Evolutionary conservation across 92 coral and sea anemone genomes (phyloP), one percentile per base, ranked within the genome.

Genomic region (Epizoanthus ramosus): DNA sequence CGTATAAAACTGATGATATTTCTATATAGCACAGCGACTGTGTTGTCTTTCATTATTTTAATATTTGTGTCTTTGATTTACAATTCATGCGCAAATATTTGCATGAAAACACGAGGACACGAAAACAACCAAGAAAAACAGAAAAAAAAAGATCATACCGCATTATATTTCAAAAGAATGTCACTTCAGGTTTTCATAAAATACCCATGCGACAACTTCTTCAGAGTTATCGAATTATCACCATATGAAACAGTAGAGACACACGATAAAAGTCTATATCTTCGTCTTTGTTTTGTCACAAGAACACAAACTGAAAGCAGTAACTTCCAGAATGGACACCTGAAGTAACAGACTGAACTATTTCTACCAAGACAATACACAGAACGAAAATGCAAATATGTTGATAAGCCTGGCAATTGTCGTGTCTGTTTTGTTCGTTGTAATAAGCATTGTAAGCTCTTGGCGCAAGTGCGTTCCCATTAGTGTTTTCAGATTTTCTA

Each of bases 401-500:
- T 43, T 61, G 82, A 77, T 61, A 77, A 77, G 12, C 22, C 39
- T 22, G 45, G 41, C 82, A 52, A 59, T 77, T 61, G 82, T 61
- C 12, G 31, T 6, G 68, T 35, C 56, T 37, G 82, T 77, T 77
- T 41, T 60, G 82, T 77, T 39, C 45, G 70, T 12, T n/a, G 35
- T 21, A 50, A 23, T 16, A 57, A 19, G 65, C 7, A 60, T 77
- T 68, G 61, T 24, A 61, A 75, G 39, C 82, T 60, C 23, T 58
- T 77, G 6, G 24, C 21, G 31, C 68, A 41, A 21, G 13, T 61
- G 82, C 22, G 5, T 60, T 59, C 59, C 71, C 57, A 77, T 77
- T 77, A 61, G 66, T 69, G 25, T 60, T 69, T 60, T 22, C 59
- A 77, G 58, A 22, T 77, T 61, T 77, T 61, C 82, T 77, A 58